Conservation (phyloP, 1,140 invertebrate species). For the Trigoniulus corallinus region DNA sequence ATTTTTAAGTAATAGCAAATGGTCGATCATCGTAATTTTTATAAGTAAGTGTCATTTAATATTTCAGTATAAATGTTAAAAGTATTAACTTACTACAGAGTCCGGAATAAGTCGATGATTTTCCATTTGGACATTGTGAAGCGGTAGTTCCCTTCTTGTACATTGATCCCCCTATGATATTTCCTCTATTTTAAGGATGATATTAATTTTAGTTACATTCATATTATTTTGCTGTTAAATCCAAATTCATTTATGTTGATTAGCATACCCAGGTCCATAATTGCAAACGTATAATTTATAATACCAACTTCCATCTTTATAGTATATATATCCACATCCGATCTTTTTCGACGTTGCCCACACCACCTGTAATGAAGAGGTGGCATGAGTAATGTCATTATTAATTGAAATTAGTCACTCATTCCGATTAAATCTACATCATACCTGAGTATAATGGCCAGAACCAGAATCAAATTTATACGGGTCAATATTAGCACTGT, state of each 20-base stretch:
- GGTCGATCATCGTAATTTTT: too few relatives aligned
- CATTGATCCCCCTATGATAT: constrained; percentile 1
- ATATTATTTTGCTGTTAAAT: not conserved
- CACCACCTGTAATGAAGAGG: constrained; percentile 36
- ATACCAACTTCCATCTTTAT: constrained; percentile 50
- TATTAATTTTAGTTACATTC: too few relatives aligned
- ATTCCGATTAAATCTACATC: not conserved
- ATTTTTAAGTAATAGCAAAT: too few relatives aligned
- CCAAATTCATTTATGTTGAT: not conserved
- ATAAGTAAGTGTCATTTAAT: too few relatives aligned
- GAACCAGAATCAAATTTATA: constrained; percentile 40
- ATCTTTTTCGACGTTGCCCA: constrained; percentile 60
- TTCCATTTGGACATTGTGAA: not conserved
- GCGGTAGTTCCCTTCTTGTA: not conserved
- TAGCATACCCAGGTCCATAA: constrained; percentile 57
- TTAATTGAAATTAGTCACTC: not conserved
- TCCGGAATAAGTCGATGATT: not conserved
- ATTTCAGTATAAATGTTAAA: too few relatives aligned
- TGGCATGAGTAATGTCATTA: too few relatives aligned
- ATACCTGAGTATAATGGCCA: constrained; percentile 65
- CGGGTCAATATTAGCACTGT: constrained; percentile 30
- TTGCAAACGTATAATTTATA: constrained; percentile 72
- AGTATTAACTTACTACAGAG: not conserved
- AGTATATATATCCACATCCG: constrained; percentile 65
- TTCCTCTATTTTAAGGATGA: too few relatives aligned